phyloP scores from a whole-genome alignment of 2,113 vertebrate species.

The Elanoides forficatus region DNA sequence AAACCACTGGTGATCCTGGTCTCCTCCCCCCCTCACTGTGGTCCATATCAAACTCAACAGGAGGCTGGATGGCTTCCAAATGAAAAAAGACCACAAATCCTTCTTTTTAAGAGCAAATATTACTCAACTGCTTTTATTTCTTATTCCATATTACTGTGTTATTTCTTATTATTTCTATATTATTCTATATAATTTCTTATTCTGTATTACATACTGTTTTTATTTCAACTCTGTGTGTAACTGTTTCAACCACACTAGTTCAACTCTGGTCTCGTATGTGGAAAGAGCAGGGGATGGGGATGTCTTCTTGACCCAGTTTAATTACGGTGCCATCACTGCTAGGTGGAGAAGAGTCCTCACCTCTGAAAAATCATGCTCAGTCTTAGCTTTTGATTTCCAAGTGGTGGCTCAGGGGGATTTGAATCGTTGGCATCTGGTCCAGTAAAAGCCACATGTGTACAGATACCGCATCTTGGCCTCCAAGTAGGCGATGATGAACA shows the following conservation, averaged over 20 bases:
- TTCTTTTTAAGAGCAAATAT: background rate
- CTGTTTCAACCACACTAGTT: accelerated
- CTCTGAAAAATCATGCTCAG: background rate
- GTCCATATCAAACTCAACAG: accelerated
- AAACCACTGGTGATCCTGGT: background rate
- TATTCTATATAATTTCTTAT: background rate
- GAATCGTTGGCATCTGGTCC: too few relatives aligned
- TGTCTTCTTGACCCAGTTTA: accelerated
- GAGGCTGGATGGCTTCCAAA: background rate
- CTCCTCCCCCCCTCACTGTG: background rate
- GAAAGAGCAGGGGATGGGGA: background rate
- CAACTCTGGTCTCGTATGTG: background rate
- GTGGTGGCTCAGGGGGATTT: background rate
- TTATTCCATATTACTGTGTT: background rate
- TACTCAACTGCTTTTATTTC: background rate
- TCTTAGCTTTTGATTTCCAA: background rate
- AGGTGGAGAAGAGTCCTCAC: background rate
- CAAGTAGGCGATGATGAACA: background rate
- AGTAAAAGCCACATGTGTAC: background rate
- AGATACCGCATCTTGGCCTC: background rate
- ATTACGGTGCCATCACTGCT: background rate
- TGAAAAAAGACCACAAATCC: background rate
- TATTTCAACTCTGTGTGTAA: background rate
- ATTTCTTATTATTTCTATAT: background rate
- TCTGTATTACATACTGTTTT: background rate